Conservation (phyloP, 2,113 vertebrate genomes). For the Scartelaos histophorus region DNA sequence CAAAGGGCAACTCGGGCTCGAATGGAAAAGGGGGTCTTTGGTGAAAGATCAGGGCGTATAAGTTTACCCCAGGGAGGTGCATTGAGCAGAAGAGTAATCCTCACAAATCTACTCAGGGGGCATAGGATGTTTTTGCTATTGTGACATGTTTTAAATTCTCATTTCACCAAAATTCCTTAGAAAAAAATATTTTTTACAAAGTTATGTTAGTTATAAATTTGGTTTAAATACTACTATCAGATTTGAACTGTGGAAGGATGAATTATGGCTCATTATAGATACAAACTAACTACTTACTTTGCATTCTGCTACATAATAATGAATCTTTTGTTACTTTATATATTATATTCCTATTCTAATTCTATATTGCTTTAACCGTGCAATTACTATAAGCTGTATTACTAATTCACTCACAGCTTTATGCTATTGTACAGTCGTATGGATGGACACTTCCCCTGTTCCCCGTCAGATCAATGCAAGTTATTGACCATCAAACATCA, state of each 20-base stretch:
- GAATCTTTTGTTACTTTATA: no score
- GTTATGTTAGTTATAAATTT: background rate
- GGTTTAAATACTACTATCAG: no score
- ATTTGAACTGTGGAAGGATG: no score
- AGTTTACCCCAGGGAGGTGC: conserved; percentile 28
- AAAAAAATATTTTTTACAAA: background rate
- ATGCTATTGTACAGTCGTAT: background rate
- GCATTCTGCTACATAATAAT: no score
- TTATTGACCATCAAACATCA: conserved; percentile 38
- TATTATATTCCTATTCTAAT: background rate
- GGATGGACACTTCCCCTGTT: conserved; percentile 1
- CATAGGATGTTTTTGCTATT: conserved; percentile 20
- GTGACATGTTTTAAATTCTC: background rate
- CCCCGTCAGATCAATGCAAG: conserved; percentile 28
- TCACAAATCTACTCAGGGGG: conserved; percentile 19
- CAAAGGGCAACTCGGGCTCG: conserved; percentile 49
- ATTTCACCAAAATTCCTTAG: background rate
- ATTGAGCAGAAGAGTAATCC: conserved; percentile 37
- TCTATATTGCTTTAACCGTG: background rate
- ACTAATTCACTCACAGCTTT: background rate
- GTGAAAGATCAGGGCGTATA: conserved; percentile 25
- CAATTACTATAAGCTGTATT: background rate
- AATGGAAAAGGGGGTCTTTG: conserved; percentile 16
- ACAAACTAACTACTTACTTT: no score
- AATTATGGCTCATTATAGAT: no score